Evolutionary conservation across 2,113 vertebrate species (phyloP), one percentile per base, ranked within the genome.

Genomic region (Heterochromis multidens): DNA sequence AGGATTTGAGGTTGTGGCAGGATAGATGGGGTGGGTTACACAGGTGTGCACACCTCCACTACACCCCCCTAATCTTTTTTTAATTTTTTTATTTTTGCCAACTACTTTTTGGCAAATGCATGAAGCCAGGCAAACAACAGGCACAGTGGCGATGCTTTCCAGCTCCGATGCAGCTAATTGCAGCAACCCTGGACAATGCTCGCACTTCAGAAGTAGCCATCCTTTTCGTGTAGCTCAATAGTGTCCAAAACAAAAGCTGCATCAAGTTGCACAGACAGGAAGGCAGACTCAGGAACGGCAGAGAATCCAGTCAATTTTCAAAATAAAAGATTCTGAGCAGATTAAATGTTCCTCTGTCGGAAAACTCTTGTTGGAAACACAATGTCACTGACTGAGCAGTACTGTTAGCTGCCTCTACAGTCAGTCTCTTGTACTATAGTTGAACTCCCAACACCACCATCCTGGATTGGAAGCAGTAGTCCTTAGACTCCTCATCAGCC

Each of bases 61-160:
- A 62, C 60, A 62, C 6, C 33, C 31, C 2, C 3, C 61, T 35
- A 35, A 35, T 35, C 19, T 21, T 21, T 61, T 1, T 57, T 57
- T 56, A 2, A n/a, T 12, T 40, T 12, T 12, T 40, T 40, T 10
- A 1, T 9, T 67, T 67, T 16, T 65, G 35, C 13, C 23, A 12
- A 23, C 62, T 16, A 9, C 35, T 4, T 46, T 70, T 70, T 12
- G 23, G 17, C 2, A 0, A 72, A 72, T 29, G 25, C 43, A 21
- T 49, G 21, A 29, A 21, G 40, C 3, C 1, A 29, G 40, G 29
- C 16, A 21, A 72, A 72, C 63, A 43, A 43, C 25, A 29, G 19
- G 17, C 17, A 29, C 67, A 0, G 25, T 17, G 2, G 19, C 1
- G 3, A 72, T 49, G 27, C 40, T 49, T 72, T 72, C 0, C 2